These are phyloP conservation scores for Pseudocheirus occidentalis DNA, from an alignment of 2,797 vertebrate genomes.

Conservation along the genomic window DNA sequence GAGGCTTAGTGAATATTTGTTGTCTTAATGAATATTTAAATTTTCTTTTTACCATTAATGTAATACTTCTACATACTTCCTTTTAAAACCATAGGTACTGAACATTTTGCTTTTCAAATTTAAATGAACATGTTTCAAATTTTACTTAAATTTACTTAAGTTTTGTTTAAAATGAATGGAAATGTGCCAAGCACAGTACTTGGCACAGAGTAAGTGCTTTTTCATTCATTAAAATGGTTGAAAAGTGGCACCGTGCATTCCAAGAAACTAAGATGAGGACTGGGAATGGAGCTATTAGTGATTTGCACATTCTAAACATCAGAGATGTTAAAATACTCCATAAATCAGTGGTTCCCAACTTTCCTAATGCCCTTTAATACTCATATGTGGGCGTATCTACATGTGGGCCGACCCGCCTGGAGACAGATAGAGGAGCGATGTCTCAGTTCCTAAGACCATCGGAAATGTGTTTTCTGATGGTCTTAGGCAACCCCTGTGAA, in stretches of 20 bases:
- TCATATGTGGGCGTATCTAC: too few species aligned
- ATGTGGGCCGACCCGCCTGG: too few species aligned
- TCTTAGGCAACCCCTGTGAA: too few species aligned
- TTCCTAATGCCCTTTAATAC: too few species aligned
- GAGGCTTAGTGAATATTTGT: not conserved
- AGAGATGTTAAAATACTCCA: constrained; percentile 3
- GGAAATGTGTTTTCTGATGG: too few species aligned
- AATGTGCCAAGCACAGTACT: not conserved
- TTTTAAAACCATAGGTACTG: not conserved
- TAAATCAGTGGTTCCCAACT: too few species aligned
- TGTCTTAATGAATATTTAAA: not conserved
- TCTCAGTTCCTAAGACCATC: too few species aligned
- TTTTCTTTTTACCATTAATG: not conserved
- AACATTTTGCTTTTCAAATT: not conserved
- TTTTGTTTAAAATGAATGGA: not conserved
- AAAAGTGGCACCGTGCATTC: not conserved
- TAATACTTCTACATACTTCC: not conserved
- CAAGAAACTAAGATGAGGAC: not conserved
- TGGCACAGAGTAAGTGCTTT: not conserved
- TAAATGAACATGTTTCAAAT: not conserved
- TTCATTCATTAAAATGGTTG: not conserved
- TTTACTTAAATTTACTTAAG: not conserved
- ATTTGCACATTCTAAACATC: not conserved
- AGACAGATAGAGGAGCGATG: too few species aligned
- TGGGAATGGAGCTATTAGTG: not conserved